Conservation (phyloP, 1,140 invertebrate species). For the Lepidotrigona ventralis region DNA sequence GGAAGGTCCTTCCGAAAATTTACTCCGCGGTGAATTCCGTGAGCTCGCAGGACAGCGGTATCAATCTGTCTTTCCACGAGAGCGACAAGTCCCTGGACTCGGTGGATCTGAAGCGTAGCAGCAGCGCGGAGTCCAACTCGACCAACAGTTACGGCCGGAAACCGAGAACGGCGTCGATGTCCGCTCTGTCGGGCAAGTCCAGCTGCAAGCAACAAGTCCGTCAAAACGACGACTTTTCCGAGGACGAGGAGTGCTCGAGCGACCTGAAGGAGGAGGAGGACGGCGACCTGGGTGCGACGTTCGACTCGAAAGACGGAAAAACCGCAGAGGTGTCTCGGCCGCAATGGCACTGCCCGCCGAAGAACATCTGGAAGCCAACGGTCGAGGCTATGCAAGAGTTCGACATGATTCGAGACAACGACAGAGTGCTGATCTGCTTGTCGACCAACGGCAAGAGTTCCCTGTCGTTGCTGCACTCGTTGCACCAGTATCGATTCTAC, state of each 20-base stretch:
- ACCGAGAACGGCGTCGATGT: constrained; percentile 49
- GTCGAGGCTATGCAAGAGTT: constrained; percentile 91
- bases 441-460: constrained; percentile 90
- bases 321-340: constrained; percentile 25
- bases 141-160: constrained; percentile 64
- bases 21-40: constrained; percentile 84
- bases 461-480: constrained; percentile 89
- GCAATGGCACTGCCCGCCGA: constrained; percentile 89
- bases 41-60: constrained; percentile 88
- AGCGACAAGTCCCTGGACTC: constrained; percentile 80
- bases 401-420: constrained; percentile 91
- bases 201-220: constrained; percentile 57
- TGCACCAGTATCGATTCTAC: constrained; percentile 92
- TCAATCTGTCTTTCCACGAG: constrained; percentile 87
- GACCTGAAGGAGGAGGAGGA: constrained; percentile 64
- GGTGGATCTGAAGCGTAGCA: constrained; percentile 73
- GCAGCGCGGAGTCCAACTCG: constrained; percentile 75
- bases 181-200: constrained; percentile 35
- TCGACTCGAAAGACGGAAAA: constrained; percentile 34
- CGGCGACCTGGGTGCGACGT: constrained; percentile 45
- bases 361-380: constrained; percentile 89
- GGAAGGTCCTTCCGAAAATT: constrained; percentile 79
- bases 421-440: constrained; percentile 91
- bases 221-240: constrained; percentile 73
- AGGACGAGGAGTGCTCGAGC: constrained; percentile 72